phyloP scores from a whole-genome alignment of 2,113 vertebrate genomes.

The Pachypanchax playfairii region DNA sequence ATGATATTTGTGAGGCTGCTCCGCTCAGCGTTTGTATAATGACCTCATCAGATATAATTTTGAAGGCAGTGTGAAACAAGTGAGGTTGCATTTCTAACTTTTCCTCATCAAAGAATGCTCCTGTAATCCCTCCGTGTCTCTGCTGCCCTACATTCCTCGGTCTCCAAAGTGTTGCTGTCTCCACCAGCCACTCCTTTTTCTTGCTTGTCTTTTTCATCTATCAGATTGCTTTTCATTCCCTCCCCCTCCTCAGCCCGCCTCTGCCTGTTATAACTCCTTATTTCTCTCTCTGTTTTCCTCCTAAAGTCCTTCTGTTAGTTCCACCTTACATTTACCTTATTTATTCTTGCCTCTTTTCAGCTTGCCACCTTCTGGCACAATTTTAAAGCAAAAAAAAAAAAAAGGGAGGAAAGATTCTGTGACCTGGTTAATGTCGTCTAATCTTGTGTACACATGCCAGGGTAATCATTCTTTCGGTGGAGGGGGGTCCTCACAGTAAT shows the following conservation, averaged over 20 bases:
- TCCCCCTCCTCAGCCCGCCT: slow-evolving; percentile 39
- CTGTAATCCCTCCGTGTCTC: slow-evolving; percentile 51
- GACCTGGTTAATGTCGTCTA: slow-evolving; percentile 63
- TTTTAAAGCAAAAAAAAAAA: slow-evolving; percentile 31
- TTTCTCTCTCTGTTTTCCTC: slow-evolving; percentile 14
- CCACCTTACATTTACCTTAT: slow-evolving; percentile 25
- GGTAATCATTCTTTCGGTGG: slow-evolving; percentile 38
- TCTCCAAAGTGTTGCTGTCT: slow-evolving; percentile 60
- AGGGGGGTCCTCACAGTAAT: slow-evolving; percentile 40
- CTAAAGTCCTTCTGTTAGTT: slow-evolving; percentile 48
- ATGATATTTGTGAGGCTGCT: slow-evolving; percentile 11
- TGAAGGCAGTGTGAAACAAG: not conserved
- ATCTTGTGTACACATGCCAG: slow-evolving; percentile 65
- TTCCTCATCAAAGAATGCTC: slow-evolving; percentile 53
- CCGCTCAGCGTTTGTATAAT: slow-evolving; percentile 3
- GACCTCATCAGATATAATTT: slow-evolving; percentile 31
- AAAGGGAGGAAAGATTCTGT: slow-evolving; percentile 25
- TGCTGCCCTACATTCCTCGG: slow-evolving; percentile 60
- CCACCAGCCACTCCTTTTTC: slow-evolving; percentile 65
- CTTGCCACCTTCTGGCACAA: slow-evolving; percentile 43
- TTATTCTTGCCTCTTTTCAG: slow-evolving; percentile 29
- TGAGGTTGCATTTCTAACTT: slow-evolving; percentile 27
- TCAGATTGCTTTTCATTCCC: slow-evolving; percentile 59
- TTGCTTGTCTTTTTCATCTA: slow-evolving; percentile 61
- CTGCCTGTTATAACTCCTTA: slow-evolving; percentile 21